A percentile compares a stretch with the other conserved stretches of the same genome.
These are phyloP conservation scores for Lepidurus apus DNA, from an alignment of 1,140 invertebrate species.

Conservation along the genomic window DNA sequence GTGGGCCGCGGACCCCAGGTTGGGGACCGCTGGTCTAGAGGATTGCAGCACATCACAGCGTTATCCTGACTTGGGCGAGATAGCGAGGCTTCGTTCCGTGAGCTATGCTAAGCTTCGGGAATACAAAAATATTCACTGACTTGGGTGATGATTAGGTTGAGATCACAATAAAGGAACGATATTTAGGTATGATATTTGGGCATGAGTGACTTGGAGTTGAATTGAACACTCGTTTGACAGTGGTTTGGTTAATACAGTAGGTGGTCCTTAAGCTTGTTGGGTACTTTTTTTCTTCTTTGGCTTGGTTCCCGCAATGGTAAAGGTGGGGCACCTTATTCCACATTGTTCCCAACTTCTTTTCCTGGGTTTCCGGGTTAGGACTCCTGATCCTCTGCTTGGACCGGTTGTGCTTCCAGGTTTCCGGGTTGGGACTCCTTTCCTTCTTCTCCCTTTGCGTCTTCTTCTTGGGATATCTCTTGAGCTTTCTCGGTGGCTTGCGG, in stretches of 20 bases:
- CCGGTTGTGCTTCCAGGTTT: background rate
- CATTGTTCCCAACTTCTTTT: background rate
- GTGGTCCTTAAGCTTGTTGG: background rate
- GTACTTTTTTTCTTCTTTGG: background rate
- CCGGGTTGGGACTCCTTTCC: too few species aligned
- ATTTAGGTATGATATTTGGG: background rate
- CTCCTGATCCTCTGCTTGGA: background rate
- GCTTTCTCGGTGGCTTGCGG: background rate
- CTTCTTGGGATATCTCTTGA: background rate
- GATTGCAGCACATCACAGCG: too few species aligned
- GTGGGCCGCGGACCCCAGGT: too few species aligned
- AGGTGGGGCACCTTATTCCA: background rate
- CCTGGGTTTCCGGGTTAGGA: background rate
- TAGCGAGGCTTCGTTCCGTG: background rate
- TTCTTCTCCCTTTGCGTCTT: background rate
- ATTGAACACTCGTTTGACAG: background rate
- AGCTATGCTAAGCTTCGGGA: background rate
- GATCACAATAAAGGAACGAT: background rate
- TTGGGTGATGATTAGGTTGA: background rate
- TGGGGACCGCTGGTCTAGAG: too few species aligned
- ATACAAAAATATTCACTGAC: background rate
- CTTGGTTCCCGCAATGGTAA: background rate
- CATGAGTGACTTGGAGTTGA: background rate
- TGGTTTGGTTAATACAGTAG: conserved; percentile 6
- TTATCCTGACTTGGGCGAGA: background rate